These are phyloP conservation scores for Chrysolina americana DNA, from an alignment of 2,888 invertebrate species.

Conservation along the genomic window DNA sequence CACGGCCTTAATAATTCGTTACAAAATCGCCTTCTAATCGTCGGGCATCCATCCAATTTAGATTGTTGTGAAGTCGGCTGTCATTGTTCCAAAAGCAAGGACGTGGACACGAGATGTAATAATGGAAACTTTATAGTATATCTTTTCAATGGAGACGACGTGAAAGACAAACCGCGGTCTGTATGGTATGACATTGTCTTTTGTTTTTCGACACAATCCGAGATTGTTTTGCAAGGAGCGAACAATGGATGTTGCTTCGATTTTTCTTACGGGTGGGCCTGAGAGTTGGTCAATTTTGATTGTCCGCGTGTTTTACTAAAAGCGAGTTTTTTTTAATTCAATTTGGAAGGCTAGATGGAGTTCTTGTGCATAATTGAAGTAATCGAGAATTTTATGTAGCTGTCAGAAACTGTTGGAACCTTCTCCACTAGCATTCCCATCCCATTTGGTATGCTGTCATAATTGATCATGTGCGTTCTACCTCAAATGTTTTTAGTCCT, in stretches of 20 bases:
- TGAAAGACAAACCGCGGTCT: conserved; percentile 23
- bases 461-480: too few species aligned
- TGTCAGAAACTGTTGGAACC: too few species aligned
- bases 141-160: conserved; percentile 26
- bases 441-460: too few species aligned
- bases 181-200: conserved; percentile 35
- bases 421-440: too few species aligned
- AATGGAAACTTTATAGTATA: conserved; percentile 22
- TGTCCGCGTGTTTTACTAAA: too few species aligned
- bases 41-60: conserved; percentile 28
- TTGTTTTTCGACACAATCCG: conserved; percentile 27
- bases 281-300: conserved; percentile 8
- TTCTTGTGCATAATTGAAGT: too few species aligned
- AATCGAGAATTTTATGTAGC: too few species aligned
- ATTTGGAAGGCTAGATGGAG: too few species aligned
- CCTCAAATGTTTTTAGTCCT: too few species aligned
- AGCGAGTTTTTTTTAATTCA: too few species aligned
- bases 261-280: conserved; percentile 19
- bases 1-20: conserved; percentile 27
- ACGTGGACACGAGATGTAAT: conserved; percentile 37
- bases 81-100: conserved; percentile 49
- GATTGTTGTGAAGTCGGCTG: conserved; percentile 49
- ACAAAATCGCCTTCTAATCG: conserved; percentile 30
- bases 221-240: conserved; percentile 24
- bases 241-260: conserved; percentile 28